Conservation (phyloP, 2,888 invertebrate species). For the Meganola albula region DNA sequence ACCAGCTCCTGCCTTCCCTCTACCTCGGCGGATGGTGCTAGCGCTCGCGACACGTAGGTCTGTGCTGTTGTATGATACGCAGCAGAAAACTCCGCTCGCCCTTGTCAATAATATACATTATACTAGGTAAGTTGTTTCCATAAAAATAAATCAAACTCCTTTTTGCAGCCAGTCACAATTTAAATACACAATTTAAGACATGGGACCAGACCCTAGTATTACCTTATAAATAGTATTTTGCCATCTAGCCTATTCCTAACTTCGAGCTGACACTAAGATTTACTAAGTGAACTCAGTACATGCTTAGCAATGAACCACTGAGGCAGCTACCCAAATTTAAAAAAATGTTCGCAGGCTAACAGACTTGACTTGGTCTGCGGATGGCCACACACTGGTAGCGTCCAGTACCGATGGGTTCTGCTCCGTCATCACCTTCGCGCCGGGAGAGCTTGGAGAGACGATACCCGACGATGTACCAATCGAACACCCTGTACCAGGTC, state of each 20-base stretch:
- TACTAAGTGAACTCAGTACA: no score
- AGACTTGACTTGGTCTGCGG: slow-evolving; percentile 60
- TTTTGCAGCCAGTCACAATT: no score
- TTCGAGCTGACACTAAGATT: no score
- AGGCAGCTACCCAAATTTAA: no score
- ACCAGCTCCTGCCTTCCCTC: slow-evolving; percentile 77
- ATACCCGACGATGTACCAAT: slow-evolving; percentile 32
- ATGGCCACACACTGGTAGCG: slow-evolving; percentile 52
- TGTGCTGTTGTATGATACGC: slow-evolving; percentile 77
- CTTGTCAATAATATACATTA: slow-evolving; percentile 64
- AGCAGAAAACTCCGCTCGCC: slow-evolving; percentile 58
- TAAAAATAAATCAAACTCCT: no score
- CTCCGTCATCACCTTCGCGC: slow-evolving; percentile 54
- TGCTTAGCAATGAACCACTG: no score
- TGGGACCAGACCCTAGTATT: no score
- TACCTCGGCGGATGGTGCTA: slow-evolving; percentile 90
- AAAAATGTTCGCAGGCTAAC: slow-evolving; percentile 62
- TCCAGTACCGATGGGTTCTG: slow-evolving; percentile 70
- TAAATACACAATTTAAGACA: no score
- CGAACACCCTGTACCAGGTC: slow-evolving; percentile 5
- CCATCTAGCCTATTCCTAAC: no score
- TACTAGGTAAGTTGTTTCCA: slow-evolving; percentile 56
- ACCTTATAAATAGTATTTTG: no score
- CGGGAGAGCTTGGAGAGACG: slow-evolving; percentile 49
- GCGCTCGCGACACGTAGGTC: slow-evolving; percentile 94